A percentile compares a stretch with the other conserved stretches of the same genome.
These are phyloP conservation scores for Fulica atra DNA, from an alignment of 2,113 vertebrate species.

Conservation along the genomic window DNA sequence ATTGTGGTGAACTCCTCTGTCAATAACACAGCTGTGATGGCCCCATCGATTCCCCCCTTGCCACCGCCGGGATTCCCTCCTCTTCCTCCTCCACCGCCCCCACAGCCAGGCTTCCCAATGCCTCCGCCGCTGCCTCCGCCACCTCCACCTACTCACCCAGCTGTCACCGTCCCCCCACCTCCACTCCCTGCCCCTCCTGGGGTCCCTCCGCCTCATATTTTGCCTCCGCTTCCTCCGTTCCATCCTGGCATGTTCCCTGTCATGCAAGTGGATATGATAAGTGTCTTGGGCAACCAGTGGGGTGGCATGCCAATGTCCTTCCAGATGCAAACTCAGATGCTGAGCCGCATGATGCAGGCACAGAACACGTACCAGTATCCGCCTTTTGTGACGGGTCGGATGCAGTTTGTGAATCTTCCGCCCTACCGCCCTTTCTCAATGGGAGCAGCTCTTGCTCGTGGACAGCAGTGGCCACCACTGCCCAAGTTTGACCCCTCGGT, in stretches of 20 bases:
- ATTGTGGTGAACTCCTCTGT: conserved; percentile 91
- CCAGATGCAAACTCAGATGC: conserved; percentile 99
- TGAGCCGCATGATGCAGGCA: conserved; percentile 95
- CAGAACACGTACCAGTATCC: conserved; percentile 87
- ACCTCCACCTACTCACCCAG: conserved; percentile 71
- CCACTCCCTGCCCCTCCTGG: conserved; percentile 71
- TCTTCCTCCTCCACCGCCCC: conserved; percentile 75
- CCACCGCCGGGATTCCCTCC: conserved; percentile 86
- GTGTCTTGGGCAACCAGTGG: conserved; percentile 90
- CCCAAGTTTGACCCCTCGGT: conserved; percentile 95
- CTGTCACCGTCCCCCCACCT: conserved; percentile 70
- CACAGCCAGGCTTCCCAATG: conserved; percentile 73
- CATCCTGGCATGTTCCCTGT: conserved; percentile 86
- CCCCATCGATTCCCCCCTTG: conserved; percentile 80
- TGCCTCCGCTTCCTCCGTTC: conserved; percentile 84
- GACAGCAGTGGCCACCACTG: conserved; percentile 88
- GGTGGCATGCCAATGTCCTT: conserved; percentile 95
- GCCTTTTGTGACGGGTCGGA: conserved; percentile 82
- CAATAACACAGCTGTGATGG: conserved; percentile 79
- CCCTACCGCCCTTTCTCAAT: conserved; percentile 86
- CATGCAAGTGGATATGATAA: conserved; percentile 94
- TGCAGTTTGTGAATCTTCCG: conserved; percentile 84
- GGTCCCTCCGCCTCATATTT: conserved; percentile 84
- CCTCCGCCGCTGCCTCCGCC: conserved; percentile 79
- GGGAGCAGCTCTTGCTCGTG: conserved; percentile 75